A percentile compares a stretch with the other conserved stretches of the same genome.
Conservation (phyloP, 2,797 vertebrate species). For the Labroides dimidiatus region DNA sequence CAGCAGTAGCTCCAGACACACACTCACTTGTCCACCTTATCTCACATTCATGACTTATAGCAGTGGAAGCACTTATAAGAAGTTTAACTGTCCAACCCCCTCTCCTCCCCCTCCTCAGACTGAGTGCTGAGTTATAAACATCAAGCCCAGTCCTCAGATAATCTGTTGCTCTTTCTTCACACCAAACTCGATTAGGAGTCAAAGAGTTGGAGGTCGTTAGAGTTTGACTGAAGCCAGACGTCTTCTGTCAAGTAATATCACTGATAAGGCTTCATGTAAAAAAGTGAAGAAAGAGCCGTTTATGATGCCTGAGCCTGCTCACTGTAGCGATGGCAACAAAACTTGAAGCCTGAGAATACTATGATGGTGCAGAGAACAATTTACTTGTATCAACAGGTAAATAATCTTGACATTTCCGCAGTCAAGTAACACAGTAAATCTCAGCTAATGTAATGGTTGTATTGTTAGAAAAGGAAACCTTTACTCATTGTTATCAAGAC, state of each 20-base stretch:
- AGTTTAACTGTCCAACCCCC: constrained; percentile 47
- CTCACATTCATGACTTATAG: constrained; percentile 55
- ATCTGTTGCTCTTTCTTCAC: constrained; percentile 18
- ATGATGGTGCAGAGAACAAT: background rate
- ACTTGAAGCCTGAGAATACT: background rate
- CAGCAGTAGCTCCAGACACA: constrained; percentile 40
- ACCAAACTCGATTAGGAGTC: constrained; percentile 29
- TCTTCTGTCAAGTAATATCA: constrained; percentile 18
- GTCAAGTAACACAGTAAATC: background rate
- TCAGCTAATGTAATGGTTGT: background rate
- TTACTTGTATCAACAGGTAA: background rate
- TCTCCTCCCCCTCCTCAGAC: constrained; percentile 10
- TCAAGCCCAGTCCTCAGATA: constrained; percentile 18
- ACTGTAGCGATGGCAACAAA: background rate
- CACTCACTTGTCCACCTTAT: constrained; percentile 34
- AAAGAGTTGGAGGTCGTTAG: constrained; percentile 23
- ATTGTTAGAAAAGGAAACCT: constrained; percentile 46
- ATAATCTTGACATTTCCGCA: constrained; percentile 12
- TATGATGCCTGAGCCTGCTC: background rate
- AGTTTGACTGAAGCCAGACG: constrained; percentile 42
- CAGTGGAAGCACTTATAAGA: constrained; percentile 47
- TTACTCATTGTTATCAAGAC: constrained; percentile 33
- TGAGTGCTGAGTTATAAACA: constrained; percentile 27
- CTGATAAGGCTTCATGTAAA: constrained; percentile 33
- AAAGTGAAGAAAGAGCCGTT: constrained; percentile 5